Evolutionary conservation across 1,140 invertebrate genomes (phyloP).

Genomic region (Leptoteleia sp.): DNA sequence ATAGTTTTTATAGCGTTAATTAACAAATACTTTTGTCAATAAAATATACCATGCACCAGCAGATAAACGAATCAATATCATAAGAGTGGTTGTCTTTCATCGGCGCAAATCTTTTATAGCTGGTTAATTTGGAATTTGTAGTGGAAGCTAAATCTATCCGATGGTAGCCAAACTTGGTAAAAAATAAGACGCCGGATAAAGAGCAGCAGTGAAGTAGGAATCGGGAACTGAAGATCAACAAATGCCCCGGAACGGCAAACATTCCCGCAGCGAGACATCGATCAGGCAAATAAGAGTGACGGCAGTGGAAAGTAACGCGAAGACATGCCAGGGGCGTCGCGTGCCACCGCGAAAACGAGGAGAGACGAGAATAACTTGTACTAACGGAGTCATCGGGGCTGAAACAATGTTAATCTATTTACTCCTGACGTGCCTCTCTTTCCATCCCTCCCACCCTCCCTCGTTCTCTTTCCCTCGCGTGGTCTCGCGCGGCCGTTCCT

Average conservation of each 20-base stretch:
- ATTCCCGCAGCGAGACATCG: conserved; percentile 52
- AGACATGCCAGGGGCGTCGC: conserved; percentile 60
- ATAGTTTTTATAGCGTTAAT: too few species aligned
- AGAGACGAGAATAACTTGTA: conserved; percentile 64
- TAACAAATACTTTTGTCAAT: too few species aligned
- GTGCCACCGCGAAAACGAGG: conserved; percentile 61
- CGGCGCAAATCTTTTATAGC: too few species aligned
- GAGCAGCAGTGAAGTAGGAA: conserved; percentile 15
- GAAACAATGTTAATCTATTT: conserved; percentile 75
- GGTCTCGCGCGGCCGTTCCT: conserved; percentile 30
- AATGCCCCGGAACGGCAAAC: conserved; percentile 44
- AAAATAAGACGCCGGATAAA: conserved; percentile 27
- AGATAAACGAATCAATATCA: too few species aligned
- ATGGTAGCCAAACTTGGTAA: neutral
- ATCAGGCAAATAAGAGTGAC: conserved; percentile 61
- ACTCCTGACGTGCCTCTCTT: conserved; percentile 62
- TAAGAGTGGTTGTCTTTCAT: too few species aligned
- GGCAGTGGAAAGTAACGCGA: conserved; percentile 57
- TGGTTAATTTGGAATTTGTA: neutral
- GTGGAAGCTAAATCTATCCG: neutral
- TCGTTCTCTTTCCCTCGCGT: conserved; percentile 2
- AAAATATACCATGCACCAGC: too few species aligned
- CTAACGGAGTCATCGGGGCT: conserved; percentile 68
- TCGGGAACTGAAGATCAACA: conserved; percentile 46
- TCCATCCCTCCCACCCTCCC: neutral